These are phyloP conservation scores for Tokudaia muenninki DNA, from an alignment of 2,797 vertebrate genomes.

Conservation along the genomic window DNA sequence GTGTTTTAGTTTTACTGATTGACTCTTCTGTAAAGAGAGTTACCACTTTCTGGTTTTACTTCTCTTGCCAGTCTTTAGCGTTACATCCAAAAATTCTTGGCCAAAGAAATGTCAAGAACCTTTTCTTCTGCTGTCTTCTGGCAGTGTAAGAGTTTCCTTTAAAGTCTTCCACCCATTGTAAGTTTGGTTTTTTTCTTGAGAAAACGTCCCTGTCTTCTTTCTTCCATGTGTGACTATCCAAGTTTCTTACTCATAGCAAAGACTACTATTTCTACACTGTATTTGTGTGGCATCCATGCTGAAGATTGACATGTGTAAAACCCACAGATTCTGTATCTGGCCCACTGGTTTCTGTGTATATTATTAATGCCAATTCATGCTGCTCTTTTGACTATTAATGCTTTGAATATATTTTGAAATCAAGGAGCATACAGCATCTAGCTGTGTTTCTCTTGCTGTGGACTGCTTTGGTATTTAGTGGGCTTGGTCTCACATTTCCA, in stretches of 20 bases:
- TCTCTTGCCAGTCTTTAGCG: neutral
- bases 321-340: neutral
- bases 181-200: neutral
- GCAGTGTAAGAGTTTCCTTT: neutral
- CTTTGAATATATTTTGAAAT: neutral
- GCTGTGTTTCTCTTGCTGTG: neutral
- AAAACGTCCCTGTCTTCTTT: neutral
- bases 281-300: neutral
- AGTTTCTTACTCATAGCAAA: neutral
- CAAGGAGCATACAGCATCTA: neutral
- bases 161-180: neutral
- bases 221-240: neutral
- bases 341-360: neutral
- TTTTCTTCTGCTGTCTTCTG: neutral
- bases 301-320: neutral
- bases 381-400: neutral
- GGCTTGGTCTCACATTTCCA: neutral
- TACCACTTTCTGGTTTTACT: neutral
- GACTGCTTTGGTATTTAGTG: neutral
- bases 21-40: neutral
- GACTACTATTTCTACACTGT: neutral
- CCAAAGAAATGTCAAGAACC: neutral
- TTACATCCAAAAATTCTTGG: neutral
- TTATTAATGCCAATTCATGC: neutral
- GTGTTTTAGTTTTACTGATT: neutral